Base-by-base conservation (phyloP, 2,113 vertebrate species). In the Polypterus senegalus region DNA sequence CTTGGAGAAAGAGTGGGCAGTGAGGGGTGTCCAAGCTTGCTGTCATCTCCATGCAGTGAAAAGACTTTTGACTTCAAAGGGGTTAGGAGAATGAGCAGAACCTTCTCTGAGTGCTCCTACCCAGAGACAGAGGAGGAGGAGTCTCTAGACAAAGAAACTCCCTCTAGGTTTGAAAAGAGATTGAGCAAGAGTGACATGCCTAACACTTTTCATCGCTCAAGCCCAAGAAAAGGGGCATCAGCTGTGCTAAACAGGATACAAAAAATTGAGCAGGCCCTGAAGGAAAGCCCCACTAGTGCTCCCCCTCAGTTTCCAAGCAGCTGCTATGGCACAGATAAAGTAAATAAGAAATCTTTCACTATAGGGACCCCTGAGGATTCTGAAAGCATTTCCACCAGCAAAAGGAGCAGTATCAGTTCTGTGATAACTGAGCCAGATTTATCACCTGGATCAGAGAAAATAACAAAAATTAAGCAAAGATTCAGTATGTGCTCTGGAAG, bases 211-310 rank as follows among this genome's bases (percentile, higher is more conserved):
- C 76, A 83, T n/a, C 91, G 90, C 59, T 82, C 87, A 46, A 86
- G 86, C 0, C 61, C 71, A 61, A 87, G 90, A 66, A 98, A 93
- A 69, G 94, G 97, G 76, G 79, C 86, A 3, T 98, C 96, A 10
- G 93, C 94, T 0, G 94, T 98, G 67, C 89, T 98, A 65, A 98
- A 91, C 79, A 85, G 92, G 73, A 98, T 98, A 84, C 92, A 98
- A 74, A 98, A 98, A 77, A 98, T 98, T 0, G 96, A 98, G 71
- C 90, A 94, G 73, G 89, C 83, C 1, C 79, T 98, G 72, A 98
- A 95, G 81, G 93, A 94, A 70, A 93, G 93, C 71, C 93, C 94
- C 0, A 88, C 85, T 58, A 81, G 83, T 61, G 78, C 91, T 6
- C 92, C 92, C 57, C 94, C 94, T 3, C 88, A 89, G 71, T 89